Evolutionary conservation across 2,888 invertebrate genomes (phyloP).

Genomic region (Chrysina gloriosa): DNA sequence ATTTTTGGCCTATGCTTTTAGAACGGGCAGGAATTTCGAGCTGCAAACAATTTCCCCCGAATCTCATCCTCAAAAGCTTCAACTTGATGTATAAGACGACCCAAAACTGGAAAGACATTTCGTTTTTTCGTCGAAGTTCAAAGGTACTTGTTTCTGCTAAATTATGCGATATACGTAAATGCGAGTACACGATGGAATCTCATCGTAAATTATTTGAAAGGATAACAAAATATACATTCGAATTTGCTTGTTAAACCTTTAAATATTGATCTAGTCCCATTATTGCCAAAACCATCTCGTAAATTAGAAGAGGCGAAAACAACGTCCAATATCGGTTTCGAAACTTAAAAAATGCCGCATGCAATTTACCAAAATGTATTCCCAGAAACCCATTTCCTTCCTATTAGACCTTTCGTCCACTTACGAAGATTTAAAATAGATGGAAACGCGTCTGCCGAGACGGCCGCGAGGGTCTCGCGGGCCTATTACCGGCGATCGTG

Average conservation of each 20-base stretch:
- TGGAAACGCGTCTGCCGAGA: conserved; percentile 22
- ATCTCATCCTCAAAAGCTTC: not conserved
- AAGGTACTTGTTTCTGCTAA: too few species aligned
- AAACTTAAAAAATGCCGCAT: conserved; percentile 19
- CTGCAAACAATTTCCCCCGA: too few species aligned
- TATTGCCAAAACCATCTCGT: conserved; percentile 17
- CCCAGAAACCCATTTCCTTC: conserved; percentile 32
- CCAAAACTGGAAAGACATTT: not conserved
- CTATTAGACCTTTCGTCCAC: conserved; percentile 14
- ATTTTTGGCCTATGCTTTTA: too few species aligned
- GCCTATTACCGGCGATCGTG: conserved; percentile 38
- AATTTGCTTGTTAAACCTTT: not conserved
- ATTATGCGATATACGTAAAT: too few species aligned
- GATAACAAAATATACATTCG: conserved; percentile 1
- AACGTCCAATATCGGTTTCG: conserved; percentile 18
- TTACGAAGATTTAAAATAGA: conserved; percentile 34
- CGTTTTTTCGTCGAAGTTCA: not conserved
- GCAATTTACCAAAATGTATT: conserved; percentile 29
- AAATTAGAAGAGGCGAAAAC: conserved; percentile 28
- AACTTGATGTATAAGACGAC: not conserved
- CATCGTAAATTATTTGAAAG: not conserved
- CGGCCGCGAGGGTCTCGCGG: conserved; percentile 17
- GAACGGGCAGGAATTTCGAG: too few species aligned
- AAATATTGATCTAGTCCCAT: conserved; percentile 14
- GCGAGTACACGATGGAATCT: not conserved